phyloP scores from a whole-genome alignment of 2,888 invertebrate species.

The Ornithoptera priamus region DNA sequence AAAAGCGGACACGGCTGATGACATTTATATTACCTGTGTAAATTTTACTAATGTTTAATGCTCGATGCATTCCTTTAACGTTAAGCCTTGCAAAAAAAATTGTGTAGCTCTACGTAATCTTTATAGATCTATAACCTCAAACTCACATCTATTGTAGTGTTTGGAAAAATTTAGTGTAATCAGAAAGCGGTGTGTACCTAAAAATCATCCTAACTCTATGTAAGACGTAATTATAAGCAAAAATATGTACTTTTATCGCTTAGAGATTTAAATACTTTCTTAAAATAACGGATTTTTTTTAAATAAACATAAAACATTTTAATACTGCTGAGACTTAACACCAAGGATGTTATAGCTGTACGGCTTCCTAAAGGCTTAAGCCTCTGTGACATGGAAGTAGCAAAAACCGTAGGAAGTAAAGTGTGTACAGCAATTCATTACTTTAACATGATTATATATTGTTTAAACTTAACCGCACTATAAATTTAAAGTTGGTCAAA shows the following conservation, averaged over 20 bases:
- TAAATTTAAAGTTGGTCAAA: background rate
- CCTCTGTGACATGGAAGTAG: conserved; percentile 30
- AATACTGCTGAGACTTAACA: conserved; percentile 28
- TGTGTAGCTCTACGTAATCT: conserved; percentile 6
- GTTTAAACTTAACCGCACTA: conserved; percentile 25
- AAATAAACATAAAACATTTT: conserved; percentile 26
- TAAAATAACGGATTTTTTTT: conserved; percentile 7
- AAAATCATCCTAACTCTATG: background rate
- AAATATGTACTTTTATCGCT: background rate
- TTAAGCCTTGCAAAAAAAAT: conserved; percentile 18
- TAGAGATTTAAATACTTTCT: background rate
- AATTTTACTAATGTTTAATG: conserved; percentile 24
- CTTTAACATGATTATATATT: conserved; percentile 27
- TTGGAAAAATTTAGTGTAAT: background rate
- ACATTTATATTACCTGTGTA: conserved; percentile 30
- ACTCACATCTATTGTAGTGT: background rate
- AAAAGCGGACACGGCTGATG: conserved; percentile 30
- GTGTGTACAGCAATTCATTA: conserved; percentile 25
- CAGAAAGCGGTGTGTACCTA: background rate
- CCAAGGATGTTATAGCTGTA: conserved; percentile 27
- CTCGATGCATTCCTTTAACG: conserved; percentile 9
- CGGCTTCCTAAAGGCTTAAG: conserved; percentile 32
- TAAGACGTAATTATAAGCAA: background rate
- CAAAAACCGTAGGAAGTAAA: conserved; percentile 29
- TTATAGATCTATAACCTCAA: conserved; percentile 5